Evolutionary conservation across 1,140 invertebrate genomes (phyloP), one percentile per base, ranked within the genome.

Genomic region (Papilio aristodemus): DNA sequence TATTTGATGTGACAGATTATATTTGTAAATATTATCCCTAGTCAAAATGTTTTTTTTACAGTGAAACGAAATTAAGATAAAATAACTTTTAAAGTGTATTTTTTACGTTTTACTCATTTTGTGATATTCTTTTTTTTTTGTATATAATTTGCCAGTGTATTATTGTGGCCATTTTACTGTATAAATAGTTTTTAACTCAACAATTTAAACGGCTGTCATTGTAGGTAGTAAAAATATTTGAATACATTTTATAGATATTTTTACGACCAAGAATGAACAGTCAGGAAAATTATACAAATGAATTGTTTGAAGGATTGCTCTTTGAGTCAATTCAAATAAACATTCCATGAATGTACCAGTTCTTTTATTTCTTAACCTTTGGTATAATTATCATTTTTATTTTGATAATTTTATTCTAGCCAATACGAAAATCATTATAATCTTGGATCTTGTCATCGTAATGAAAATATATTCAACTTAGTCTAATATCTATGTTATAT

Each of bases 271-370:
- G 75, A 82, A 79, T 77, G 79, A 68, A 73, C 71, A 68, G 46
- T 57, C 50, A 71, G 54, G 70, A 27, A 46, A 70, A 69, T 74
- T 70, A 67, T 58, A 76, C 70, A 70, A 76, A 84, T 66, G 73
- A 77, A 82, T 81, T 80, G 77, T 86, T 83, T 80, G 71, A 80
- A 78, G 71, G 81, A 84, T 87, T 86, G 85, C 79, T 84, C 82
- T 71, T 80, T 74, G 71, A 79, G 77, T 80, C 81, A 84, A 87
- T 85, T 81, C 79, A 80, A 89, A 76, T 90, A 87, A 89, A 85
- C 88, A 89, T 90, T 89, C 88, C 85, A 87, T 89, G 88, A 89
- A 90, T 90, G 88, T 89, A 71, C 64, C 19, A 64, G 69, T 70
- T 79, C 70, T 80, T 77, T 82, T 69, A 76, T 79, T 78, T 76